phyloP scores from a whole-genome alignment of 2,113 vertebrate genomes.

The Anarhynchus alexandrinus region DNA sequence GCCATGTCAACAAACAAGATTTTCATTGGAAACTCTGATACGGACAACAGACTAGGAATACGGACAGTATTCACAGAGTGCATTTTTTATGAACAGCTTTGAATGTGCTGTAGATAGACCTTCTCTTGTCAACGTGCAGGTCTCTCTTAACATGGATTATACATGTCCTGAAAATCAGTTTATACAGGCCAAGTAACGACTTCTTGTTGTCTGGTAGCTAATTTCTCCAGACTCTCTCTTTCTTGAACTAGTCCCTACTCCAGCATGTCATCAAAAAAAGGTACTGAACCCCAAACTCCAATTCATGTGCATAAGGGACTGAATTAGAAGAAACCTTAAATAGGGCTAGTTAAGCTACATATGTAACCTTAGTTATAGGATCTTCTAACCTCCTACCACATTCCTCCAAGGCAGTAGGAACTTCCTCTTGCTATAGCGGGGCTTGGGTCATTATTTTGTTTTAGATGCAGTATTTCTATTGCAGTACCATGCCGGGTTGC shows the following conservation, averaged over 20 bases:
- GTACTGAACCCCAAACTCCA: not conserved
- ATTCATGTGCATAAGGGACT: not conserved
- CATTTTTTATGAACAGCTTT: not conserved
- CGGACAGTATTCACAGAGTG: not conserved
- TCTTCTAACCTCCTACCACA: not conserved
- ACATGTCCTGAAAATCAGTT: not conserved
- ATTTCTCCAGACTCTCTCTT: not conserved
- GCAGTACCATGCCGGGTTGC: not conserved
- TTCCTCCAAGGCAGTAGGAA: not conserved
- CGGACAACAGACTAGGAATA: not conserved
- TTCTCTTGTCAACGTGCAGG: not conserved
- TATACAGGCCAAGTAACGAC: not conserved
- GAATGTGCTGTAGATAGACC: not conserved
- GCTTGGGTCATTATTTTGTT: not conserved
- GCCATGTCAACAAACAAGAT: not conserved
- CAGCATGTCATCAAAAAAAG: not conserved
- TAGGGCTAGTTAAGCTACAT: not conserved
- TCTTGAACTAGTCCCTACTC: not conserved
- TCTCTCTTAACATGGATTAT: not conserved
- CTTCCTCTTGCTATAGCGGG: not conserved
- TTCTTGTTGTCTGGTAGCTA: not conserved
- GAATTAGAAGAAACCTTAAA: not conserved
- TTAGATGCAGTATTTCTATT: not conserved
- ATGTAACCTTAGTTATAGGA: not conserved
- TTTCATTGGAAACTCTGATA: not conserved